phyloP scores from a whole-genome alignment of 2,888 invertebrate genomes.

The Ophion obscuratus region DNA sequence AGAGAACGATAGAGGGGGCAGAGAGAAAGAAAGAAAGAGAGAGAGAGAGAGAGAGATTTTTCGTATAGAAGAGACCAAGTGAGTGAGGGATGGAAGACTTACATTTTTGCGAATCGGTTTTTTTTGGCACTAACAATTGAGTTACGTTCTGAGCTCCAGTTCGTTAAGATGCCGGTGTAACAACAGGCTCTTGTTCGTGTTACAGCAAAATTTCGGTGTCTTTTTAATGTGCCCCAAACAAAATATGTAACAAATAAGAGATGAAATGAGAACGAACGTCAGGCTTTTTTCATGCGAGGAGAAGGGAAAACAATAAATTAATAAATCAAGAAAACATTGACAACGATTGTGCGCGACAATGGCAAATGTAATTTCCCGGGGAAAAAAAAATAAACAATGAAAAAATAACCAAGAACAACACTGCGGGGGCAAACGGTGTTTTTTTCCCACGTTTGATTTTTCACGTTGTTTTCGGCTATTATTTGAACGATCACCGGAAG shows the following conservation, averaged over 20 bases:
- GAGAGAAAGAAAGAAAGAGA: slow-evolving; percentile 20
- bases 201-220: slow-evolving; percentile 84
- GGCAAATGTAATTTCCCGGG: slow-evolving; percentile 67
- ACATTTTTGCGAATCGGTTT: slow-evolving; percentile 82
- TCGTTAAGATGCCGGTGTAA: slow-evolving; percentile 84
- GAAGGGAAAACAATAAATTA: not conserved
- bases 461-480: not conserved
- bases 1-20: slow-evolving; percentile 15
- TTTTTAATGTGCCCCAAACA: slow-evolving; percentile 81
- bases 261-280: slow-evolving; percentile 63
- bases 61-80: slow-evolving; percentile 74
- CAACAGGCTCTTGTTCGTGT: slow-evolving; percentile 84
- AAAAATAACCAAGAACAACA: slow-evolving; percentile 23
- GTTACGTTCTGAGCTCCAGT: slow-evolving; percentile 84
- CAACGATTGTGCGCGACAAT: slow-evolving; percentile 48
- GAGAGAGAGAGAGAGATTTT: slow-evolving; percentile 16
- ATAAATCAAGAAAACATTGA: slow-evolving; percentile 42
- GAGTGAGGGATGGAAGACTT: slow-evolving; percentile 78
- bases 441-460: not conserved
- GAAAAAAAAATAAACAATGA: slow-evolving; percentile 51
- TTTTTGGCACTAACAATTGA: slow-evolving; percentile 74
- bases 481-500: not conserved
- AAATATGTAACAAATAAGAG: slow-evolving; percentile 84
- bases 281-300: slow-evolving; percentile 12
- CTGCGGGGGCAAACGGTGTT: not conserved